Base-by-base conservation (phyloP, 2,113 vertebrate genomes). In the Suricata suricatta region DNA sequence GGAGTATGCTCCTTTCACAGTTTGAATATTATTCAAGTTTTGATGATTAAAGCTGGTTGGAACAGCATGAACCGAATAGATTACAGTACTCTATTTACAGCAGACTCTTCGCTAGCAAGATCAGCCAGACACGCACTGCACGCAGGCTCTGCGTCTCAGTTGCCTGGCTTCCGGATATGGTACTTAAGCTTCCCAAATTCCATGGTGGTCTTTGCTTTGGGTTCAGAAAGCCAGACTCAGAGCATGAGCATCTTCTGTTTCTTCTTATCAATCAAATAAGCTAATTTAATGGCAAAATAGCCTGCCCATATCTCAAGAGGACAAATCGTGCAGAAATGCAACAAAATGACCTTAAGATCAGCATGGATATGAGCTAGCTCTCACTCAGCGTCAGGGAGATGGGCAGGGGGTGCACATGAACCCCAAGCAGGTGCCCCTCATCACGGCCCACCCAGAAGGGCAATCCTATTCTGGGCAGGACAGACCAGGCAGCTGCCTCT, bases 21-120 rank as follows among this genome's bases (percentile, higher is more conserved):
- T 96, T 33, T 94, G 97, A 97, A 72, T 93, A 95, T 90, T 96
- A 96, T 93, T 98, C 94, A 94, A 96, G 95, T 93, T 92, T 57
- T 92, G 96, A 92, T 97, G 97, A 95, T 98, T 95, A 98, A 97
- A 95, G 95, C 96, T 74, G 80, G 96, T 33, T 93, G 95, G 90
- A 98, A 96, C 94, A 97, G 96, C 92, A 96, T 84, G 95, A 97
- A 92, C 93, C 7, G 14, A 87, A 95, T 13, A 96, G 97, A 97
- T 97, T 85, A 95, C 27, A 97, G 96, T 76, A 47, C 77, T 88
- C 71, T 60, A 84, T 95, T 76, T 69, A 50, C 29, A 66, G 91
- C 44, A 92, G 87, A 87, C 89, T 88, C 95, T 92, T 93, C 1
- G 0, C 41, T 66, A 57, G 89, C 54, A 76, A 60, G 95, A 85